Evolutionary conservation across 2,797 vertebrate species (phyloP), one percentile per base, ranked within the genome.

Genomic region (Paramormyrops hopkinsi): DNA sequence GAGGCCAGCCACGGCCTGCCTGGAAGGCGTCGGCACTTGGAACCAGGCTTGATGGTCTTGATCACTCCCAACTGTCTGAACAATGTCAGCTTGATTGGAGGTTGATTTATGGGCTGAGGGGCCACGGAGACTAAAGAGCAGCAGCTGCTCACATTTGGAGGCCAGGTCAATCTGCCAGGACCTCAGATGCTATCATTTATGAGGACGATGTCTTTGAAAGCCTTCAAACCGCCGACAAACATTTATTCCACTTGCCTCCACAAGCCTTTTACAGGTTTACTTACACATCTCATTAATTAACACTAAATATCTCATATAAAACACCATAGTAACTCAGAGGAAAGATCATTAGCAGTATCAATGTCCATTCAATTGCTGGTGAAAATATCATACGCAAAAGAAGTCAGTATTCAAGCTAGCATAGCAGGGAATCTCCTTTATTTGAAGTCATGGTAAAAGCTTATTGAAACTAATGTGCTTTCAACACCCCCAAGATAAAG

Each of bases 41-140:
- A 89, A 91, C 90, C 92, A 88, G 88, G 93, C 89, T 91, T 87
- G 53, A 87, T 29, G 33, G 92, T 90, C 91, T 91, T 91, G 92
- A 91, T 93, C 92, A 41, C 92, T 92, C 92, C 37, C 93, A 93
- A 93, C 94, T 92, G 91, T 92, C 91, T 4, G 86, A 87, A 93
- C 94, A 93, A 95, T 94, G 93, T 92, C 92, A 90, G 92, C 90
- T 91, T 95, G 95, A 95, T 95, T 94, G 93, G 92, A 94, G 92
- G 91, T 91, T 96, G 95, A 96, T 96, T 96, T 95, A 95, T 93
- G 94, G 94, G 94, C 94, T 94, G 86, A 90, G 91, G 87, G 91
- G 89, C 93, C 90, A 88, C 90, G 92, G 92, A 94, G 91, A 91
- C 90, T 90, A 90, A 89, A 46, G 41, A 62, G 91, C 90, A 94